Evolutionary conservation across 2,888 invertebrate species (phyloP), one percentile per base, ranked within the genome.

Genomic region (Stenolophus ochropezus): DNA sequence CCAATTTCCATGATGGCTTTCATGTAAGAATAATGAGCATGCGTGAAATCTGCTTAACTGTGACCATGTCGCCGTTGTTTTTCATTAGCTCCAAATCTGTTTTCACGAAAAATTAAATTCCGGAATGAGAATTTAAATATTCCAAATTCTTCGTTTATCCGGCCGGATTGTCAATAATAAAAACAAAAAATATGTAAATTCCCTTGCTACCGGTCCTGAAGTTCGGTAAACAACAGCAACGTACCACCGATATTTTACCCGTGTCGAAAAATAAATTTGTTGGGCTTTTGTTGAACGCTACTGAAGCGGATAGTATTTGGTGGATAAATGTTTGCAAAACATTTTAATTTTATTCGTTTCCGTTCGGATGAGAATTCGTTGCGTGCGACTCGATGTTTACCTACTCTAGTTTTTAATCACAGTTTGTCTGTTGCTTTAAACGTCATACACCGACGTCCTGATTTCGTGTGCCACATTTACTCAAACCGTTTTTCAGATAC

Each of bases 321-420:
- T 75, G 25, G 75, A 53, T 75, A 75, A 75, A 75, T 27, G 75
- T 75, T 75, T 75, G 53, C 53, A 51, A 53, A 75, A 75, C 53
- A 75, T 75, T 75, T 75, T 75, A 75, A 75, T 56, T 75, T 53
- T 75, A 75, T 33, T 75, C 75, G 75, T 53, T 75, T 75, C 25
- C 75, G 33, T 73, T 56, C 53, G 23, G 25, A 51, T 27, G 75
- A 53, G 51, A 53, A 53, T 27, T 53, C 75, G 47, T 51, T 25
- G 51, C 53, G 75, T 23, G 73, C 23, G 49, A 65, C 11, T 6
- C 16, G 49, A 73, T 75, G 27, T 75, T 75, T 53, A 75, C 75
- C 53, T 53, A 27, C 53, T 61, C 61, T 61, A 61, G 61, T 20
- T 73, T 73, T 73, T 75, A 75, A 53, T 75, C 53, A 53, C 53